Evolutionary conservation across 64 coral and sea anemone species (phyloP).

Genomic region (Dendrophyllia cribrosa): DNA sequence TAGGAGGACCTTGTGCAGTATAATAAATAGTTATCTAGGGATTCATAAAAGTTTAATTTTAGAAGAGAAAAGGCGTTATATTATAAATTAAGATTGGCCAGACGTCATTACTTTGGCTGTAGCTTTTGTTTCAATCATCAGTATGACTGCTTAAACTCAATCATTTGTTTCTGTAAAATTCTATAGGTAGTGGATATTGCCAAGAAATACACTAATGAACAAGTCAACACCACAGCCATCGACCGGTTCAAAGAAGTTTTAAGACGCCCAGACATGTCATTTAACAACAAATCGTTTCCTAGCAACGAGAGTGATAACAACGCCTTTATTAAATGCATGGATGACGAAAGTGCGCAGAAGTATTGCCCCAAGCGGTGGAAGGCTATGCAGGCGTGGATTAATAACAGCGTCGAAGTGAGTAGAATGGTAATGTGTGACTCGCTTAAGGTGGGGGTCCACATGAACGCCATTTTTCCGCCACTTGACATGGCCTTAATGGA

Average conservation of each 20-base stretch:
- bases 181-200: slow-evolving; percentile 36
- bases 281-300: slow-evolving; percentile 55
- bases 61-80: too few species aligned
- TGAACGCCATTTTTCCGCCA: too few species aligned
- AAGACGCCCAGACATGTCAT: slow-evolving; percentile 5
- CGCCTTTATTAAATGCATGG: slow-evolving; percentile 30
- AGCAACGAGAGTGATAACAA: slow-evolving; percentile 37
- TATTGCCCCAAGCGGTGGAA: slow-evolving; percentile 54
- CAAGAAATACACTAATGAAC: background rate
- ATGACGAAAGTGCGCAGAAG: slow-evolving; percentile 24
- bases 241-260: background rate
- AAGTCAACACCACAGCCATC: background rate
- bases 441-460: too few species aligned
- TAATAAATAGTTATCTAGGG: too few species aligned
- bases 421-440: too few species aligned
- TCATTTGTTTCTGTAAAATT: background rate
- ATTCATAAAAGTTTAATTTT: too few species aligned
- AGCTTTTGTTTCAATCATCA: too few species aligned
- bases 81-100: too few species aligned
- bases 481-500: too few species aligned
- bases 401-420: slow-evolving; percentile 15
- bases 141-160: background rate
- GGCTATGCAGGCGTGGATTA: slow-evolving; percentile 41
- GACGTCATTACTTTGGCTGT: too few species aligned
- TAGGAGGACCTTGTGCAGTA: too few species aligned